Evolutionary conservation across 2,113 vertebrate species (phyloP).

Genomic region (Sigmodon hispidus): DNA sequence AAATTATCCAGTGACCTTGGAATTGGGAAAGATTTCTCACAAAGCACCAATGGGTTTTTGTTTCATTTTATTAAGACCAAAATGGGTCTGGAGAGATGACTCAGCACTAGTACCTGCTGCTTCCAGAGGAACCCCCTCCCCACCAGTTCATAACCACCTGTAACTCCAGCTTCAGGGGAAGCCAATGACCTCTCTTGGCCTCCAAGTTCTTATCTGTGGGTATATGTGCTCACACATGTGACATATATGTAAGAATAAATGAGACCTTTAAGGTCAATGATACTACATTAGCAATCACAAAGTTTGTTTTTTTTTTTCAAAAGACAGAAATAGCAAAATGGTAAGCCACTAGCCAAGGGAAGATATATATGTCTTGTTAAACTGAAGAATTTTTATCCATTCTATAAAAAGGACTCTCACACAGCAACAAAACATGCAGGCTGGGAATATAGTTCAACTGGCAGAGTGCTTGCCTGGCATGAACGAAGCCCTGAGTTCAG

Average conservation of each 20-base stretch:
- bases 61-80: not conserved
- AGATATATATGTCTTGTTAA: not conserved
- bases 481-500: not conserved
- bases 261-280: not conserved
- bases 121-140: not conserved
- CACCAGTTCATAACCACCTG: not conserved
- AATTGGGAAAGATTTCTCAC: constrained; percentile 29
- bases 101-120: not conserved
- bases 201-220: too few species aligned
- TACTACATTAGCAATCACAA: not conserved
- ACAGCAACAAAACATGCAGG: not conserved
- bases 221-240: not conserved
- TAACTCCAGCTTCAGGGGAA: not conserved
- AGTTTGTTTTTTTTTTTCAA: not conserved
- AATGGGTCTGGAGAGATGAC: not conserved
- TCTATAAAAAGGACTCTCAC: not conserved
- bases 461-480: not conserved
- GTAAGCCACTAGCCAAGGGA: not conserved
- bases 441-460: not conserved
- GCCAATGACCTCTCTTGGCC: not conserved
- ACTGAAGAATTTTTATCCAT: not conserved
- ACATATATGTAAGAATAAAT: not conserved
- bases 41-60: not conserved
- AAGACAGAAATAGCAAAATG: not conserved
- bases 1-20: not conserved